Percentiles rank a stretch among this genome's conserved stretches.
Evolutionary conservation across 2,113 vertebrate species (phyloP).

Genomic region (Rostratula benghalensis): DNA sequence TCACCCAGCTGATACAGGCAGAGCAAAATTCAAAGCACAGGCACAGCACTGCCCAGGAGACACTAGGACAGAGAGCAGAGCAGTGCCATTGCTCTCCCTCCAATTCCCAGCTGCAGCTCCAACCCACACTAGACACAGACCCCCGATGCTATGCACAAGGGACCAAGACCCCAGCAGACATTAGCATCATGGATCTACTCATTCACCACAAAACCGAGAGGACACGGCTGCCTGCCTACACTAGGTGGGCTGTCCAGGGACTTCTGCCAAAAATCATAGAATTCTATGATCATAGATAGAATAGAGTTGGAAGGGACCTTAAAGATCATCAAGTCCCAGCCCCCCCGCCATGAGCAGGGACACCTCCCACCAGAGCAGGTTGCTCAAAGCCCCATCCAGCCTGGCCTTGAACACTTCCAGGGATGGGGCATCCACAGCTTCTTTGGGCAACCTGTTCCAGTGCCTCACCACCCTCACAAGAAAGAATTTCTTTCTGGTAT

Average conservation of each 20-base stretch:
- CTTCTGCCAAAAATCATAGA: neutral
- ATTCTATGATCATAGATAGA: no score
- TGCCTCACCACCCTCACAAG: no score
- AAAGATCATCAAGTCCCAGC: no score
- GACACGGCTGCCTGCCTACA: neutral
- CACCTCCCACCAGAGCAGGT: no score
- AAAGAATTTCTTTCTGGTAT: no score
- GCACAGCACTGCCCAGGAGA: neutral
- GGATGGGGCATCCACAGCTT: no score
- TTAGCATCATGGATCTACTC: fast-evolving
- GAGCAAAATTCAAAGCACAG: fast-evolving
- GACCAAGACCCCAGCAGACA: neutral
- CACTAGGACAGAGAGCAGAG: neutral
- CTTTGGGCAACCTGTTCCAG: no score
- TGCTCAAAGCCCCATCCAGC: no score
- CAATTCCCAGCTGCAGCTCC: neutral
- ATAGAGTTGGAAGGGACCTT: no score
- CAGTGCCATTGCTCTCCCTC: neutral
- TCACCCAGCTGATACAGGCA: fast-evolving
- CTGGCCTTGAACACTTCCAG: no score
- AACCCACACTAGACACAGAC: neutral
- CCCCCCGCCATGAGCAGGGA: no score
- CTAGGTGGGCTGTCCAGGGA: neutral
- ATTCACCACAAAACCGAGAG: fast-evolving
- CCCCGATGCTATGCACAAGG: fast-evolving